Conservation (phyloP, 2,113 vertebrate species). For the Dendropsophus ebraccatus region DNA sequence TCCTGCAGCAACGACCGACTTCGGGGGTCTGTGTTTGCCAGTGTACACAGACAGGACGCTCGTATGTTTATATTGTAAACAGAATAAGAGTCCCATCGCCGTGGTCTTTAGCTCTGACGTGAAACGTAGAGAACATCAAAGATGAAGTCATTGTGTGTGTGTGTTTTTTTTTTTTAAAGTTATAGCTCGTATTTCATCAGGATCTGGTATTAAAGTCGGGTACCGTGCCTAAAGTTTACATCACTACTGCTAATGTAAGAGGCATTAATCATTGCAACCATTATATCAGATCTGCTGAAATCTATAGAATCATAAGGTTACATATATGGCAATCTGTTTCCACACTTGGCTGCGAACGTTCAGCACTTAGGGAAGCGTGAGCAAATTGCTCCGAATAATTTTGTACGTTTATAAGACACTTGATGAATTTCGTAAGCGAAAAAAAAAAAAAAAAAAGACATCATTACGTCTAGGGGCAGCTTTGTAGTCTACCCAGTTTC, state of each 20-base stretch:
- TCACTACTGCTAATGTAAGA: not conserved
- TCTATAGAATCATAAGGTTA: not conserved
- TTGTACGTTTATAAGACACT: not conserved
- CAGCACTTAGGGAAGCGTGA: not conserved
- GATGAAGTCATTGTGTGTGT: not conserved
- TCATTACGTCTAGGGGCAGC: not conserved
- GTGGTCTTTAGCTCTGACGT: not conserved
- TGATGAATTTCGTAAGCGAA: not conserved
- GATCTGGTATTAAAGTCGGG: not conserved
- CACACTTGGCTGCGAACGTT: not conserved
- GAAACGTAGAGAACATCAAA: slow-evolving; percentile 19
- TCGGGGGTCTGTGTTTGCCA: not conserved
- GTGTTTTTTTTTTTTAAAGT: not conserved
- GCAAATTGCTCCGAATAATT: not conserved
- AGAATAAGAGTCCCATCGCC: slow-evolving; percentile 26
- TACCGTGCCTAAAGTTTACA: slow-evolving; percentile 2
- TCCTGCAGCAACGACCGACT: not conserved
- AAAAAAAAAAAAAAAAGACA: not conserved
- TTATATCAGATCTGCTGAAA: not conserved
- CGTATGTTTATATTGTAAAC: slow-evolving; percentile 51
- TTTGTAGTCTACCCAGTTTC: not conserved
- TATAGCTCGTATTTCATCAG: slow-evolving; percentile 38
- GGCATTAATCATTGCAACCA: too few species aligned
- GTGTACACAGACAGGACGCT: slow-evolving; percentile 25
- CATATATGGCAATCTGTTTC: not conserved